Conservation (phyloP, 2,113 vertebrate species). For the Scomber scombrus region DNA sequence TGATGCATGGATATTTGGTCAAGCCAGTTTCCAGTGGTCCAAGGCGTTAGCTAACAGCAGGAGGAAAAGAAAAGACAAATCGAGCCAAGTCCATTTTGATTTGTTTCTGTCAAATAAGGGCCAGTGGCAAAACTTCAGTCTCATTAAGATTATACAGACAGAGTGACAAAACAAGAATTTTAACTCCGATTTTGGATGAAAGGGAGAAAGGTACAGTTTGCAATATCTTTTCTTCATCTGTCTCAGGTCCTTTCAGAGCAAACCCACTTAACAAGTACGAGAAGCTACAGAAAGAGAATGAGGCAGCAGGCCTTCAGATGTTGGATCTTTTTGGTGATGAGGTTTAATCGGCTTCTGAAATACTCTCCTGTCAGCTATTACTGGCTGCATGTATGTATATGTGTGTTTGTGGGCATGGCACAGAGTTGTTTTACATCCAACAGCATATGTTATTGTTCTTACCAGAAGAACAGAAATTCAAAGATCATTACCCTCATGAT, state of each 20-base stretch:
- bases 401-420: background rate
- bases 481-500: constrained; percentile 42
- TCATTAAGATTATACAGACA: background rate
- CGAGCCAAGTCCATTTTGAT: background rate
- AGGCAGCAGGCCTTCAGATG: background rate
- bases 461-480: constrained; percentile 9
- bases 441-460: constrained; percentile 6
- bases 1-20: constrained; percentile 33
- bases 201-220: no score
- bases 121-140: background rate
- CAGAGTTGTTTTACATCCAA: background rate
- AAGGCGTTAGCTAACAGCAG: background rate
- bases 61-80: background rate
- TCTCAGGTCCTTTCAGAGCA: background rate
- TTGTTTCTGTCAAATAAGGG: background rate
- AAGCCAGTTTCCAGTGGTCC: constrained; percentile 18
- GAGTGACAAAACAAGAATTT: no score
- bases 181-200: no score
- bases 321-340: background rate
- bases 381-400: background rate
- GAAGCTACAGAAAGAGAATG: background rate
- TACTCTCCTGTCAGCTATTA: background rate
- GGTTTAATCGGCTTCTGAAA: background rate
- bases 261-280: background rate
- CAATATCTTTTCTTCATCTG: no score